These are phyloP conservation scores for Sicus ferrugineus DNA, from an alignment of 2,888 invertebrate species.

Conservation along the genomic window DNA sequence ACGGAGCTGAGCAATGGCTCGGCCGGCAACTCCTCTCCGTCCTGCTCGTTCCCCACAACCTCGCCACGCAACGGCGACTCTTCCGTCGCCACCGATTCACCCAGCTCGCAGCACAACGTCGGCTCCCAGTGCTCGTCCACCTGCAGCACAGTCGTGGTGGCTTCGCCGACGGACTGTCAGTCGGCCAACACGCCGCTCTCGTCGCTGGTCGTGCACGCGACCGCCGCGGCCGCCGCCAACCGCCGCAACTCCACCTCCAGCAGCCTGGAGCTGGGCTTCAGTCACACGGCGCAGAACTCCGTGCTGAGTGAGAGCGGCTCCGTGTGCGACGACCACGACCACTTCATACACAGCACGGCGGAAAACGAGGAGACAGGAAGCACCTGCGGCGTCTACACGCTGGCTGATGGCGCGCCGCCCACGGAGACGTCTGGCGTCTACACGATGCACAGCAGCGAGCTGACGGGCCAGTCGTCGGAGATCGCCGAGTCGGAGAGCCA, in stretches of 20 bases:
- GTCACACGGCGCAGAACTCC: slow-evolving; percentile 88
- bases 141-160: slow-evolving; percentile 86
- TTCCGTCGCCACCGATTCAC: slow-evolving; percentile 66
- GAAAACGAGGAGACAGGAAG: slow-evolving; percentile 61
- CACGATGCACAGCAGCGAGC: slow-evolving; percentile 75
- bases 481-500: slow-evolving; percentile 67
- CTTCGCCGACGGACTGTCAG: slow-evolving; percentile 62
- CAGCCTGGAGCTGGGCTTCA: slow-evolving; percentile 83
- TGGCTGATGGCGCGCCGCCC: slow-evolving; percentile 72
- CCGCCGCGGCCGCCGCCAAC: slow-evolving; percentile 46
- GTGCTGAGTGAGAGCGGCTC: slow-evolving; percentile 76
- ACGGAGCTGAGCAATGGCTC: slow-evolving; percentile 43
- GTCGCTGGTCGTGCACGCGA: slow-evolving; percentile 43
- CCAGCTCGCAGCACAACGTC: slow-evolving; percentile 69
- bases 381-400: slow-evolving; percentile 70
- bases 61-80: slow-evolving; percentile 48
- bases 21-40: slow-evolving; percentile 42
- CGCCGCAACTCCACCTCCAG: slow-evolving; percentile 80
- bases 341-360: slow-evolving; percentile 45
- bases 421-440: slow-evolving; percentile 88
- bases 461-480: slow-evolving; percentile 69
- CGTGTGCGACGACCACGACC: slow-evolving; percentile 74
- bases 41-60: slow-evolving; percentile 45
- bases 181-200: slow-evolving; percentile 58
- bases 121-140: slow-evolving; percentile 87